Conservation (phyloP, 2,797 vertebrate species). For the Phataginus tricuspis region DNA sequence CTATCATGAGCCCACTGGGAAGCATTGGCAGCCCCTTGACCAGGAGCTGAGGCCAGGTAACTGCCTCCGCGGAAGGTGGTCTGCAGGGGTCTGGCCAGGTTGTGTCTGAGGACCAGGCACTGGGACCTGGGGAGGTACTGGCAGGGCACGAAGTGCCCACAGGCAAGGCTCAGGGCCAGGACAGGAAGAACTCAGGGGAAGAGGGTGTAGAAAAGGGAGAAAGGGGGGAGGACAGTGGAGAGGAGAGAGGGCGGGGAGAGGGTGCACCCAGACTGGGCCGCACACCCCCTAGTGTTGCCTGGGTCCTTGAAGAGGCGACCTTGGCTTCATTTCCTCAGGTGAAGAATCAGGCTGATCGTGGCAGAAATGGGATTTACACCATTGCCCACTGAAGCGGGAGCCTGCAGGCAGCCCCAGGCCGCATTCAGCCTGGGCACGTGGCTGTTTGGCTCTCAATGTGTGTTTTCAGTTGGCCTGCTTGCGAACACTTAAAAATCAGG, state of each 20-base stretch:
- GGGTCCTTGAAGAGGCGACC: neutral
- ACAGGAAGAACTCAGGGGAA: neutral
- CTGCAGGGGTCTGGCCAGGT: neutral
- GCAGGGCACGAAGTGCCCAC: neutral
- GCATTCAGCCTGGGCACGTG: accelerated
- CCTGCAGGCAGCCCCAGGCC: no score
- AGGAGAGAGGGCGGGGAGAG: neutral
- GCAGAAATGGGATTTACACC: neutral
- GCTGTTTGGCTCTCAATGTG: neutral
- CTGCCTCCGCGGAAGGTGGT: neutral
- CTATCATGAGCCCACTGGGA: neutral
- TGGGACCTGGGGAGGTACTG: neutral
- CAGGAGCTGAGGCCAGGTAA: neutral
- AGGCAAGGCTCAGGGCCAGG: neutral
- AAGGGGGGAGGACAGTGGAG: no score
- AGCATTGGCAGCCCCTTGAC: neutral
- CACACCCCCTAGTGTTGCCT: neutral
- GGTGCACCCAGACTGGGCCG: accelerated
- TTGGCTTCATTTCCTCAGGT: neutral
- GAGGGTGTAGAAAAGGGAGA: no score
- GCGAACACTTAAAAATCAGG: neutral
- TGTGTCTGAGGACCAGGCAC: neutral
- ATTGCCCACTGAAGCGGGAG: neutral
- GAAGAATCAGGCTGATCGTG: neutral
- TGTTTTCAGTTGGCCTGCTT: neutral